These are phyloP conservation scores for Trissolcus basalis DNA, from an alignment of 1,140 invertebrate genomes.

Conservation along the genomic window DNA sequence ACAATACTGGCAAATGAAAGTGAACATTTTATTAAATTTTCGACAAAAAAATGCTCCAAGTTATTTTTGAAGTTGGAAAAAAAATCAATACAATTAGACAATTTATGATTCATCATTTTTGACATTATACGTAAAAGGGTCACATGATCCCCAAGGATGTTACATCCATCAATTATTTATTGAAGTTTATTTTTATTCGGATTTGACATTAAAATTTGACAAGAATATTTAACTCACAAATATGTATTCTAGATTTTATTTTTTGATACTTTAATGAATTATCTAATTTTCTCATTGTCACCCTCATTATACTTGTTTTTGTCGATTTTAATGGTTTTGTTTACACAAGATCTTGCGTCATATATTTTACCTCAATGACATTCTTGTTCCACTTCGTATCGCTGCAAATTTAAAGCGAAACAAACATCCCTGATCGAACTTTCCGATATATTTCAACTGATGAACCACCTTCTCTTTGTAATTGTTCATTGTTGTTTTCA, in stretches of 20 bases:
- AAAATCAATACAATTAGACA: constrained; percentile 24
- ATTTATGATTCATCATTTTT: constrained; percentile 27
- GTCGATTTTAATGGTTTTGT: constrained; percentile 2
- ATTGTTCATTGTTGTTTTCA: too few relatives aligned
- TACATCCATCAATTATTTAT: constrained; percentile 10
- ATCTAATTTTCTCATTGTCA: background rate
- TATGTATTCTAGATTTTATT: too few relatives aligned
- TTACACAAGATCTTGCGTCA: background rate
- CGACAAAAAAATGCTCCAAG: background rate
- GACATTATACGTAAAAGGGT: constrained; percentile 3
- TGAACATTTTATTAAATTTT: background rate
- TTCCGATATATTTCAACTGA: too few relatives aligned
- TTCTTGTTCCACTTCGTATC: background rate
- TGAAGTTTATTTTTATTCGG: too few relatives aligned
- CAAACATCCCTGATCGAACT: too few relatives aligned
- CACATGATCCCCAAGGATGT: constrained; percentile 2
- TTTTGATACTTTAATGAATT: background rate
- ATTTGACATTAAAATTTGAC: too few relatives aligned
- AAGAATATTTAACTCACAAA: too few relatives aligned
- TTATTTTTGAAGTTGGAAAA: background rate
- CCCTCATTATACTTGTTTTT: background rate
- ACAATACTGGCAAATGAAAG: background rate
- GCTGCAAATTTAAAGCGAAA: too few relatives aligned
- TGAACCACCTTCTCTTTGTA: too few relatives aligned
- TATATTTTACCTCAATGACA: background rate